A percentile compares a stretch with the other conserved stretches of the same genome.
phyloP scores from a whole-genome alignment of 2,113 vertebrate genomes.

The Calidris pygmaea region DNA sequence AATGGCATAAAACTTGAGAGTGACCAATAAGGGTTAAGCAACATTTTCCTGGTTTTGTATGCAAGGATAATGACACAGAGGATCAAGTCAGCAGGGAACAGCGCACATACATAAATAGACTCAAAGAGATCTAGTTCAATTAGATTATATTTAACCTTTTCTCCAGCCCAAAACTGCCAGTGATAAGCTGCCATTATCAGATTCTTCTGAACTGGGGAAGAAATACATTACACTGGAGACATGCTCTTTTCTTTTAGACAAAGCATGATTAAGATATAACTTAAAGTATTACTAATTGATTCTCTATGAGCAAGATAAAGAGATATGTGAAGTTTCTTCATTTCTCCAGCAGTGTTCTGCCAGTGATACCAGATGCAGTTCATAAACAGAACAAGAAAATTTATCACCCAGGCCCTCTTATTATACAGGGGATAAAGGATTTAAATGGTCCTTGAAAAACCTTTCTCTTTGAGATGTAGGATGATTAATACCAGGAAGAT shows the following conservation, averaged over 20 bases:
- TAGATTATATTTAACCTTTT: conserved; percentile 17
- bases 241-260: background rate
- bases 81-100: background rate
- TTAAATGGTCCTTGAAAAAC: conserved; percentile 1
- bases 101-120: background rate
- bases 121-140: conserved; percentile 2
- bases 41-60: background rate
- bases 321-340: background rate
- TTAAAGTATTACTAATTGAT: conserved; percentile 17
- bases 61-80: background rate
- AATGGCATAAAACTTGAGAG: background rate
- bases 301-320: background rate
- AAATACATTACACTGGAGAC: background rate
- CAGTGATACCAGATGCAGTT: background rate
- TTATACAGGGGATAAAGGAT: background rate
- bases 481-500: background rate
- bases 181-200: conserved; percentile 17
- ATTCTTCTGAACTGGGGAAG: background rate
- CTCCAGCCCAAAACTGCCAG: background rate
- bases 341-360: background rate
- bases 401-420: background rate
- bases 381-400: background rate
- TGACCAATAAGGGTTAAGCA: background rate
- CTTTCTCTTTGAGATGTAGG: background rate
- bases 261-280: background rate